phyloP scores from a whole-genome alignment of 2,888 invertebrate species.

The Machimus rusticus region DNA sequence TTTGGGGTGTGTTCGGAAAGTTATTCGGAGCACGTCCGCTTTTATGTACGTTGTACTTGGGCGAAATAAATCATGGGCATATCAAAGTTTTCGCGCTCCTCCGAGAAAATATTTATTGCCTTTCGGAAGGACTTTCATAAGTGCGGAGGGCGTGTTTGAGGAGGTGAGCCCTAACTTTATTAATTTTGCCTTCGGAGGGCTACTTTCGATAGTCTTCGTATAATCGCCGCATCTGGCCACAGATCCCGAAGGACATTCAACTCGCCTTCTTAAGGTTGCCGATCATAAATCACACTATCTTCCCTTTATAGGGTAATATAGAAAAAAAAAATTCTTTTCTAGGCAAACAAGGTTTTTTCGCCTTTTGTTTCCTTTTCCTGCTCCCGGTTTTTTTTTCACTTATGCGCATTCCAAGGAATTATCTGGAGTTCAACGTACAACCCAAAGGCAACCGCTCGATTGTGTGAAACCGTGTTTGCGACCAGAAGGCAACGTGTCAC shows the following conservation, averaged over 20 bases:
- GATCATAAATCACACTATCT: background rate
- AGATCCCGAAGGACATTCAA: background rate
- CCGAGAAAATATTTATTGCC: background rate
- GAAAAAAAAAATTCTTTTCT: background rate
- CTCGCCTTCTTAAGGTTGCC: background rate
- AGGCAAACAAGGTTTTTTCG: background rate
- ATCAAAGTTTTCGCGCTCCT: constrained; percentile 8
- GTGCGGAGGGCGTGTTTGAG: background rate
- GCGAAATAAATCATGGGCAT: background rate
- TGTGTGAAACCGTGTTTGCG: background rate
- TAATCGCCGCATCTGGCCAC: background rate
- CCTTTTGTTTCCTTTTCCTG: background rate
- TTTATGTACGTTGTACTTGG: constrained; percentile 5
- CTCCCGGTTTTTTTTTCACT: background rate
- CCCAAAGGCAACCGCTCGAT: background rate
- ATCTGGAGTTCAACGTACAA: background rate
- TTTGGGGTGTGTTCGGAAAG: background rate
- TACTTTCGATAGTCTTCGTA: background rate
- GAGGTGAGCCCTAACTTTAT: background rate
- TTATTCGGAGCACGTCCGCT: constrained; percentile 15
- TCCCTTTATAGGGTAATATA: background rate
- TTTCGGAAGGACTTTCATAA: background rate
- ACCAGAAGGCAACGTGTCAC: constrained; percentile 26
- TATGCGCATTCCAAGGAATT: background rate
- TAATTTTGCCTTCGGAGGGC: background rate